Conservation (phyloP, 2,113 vertebrate genomes). For the Condylura cristata region DNA sequence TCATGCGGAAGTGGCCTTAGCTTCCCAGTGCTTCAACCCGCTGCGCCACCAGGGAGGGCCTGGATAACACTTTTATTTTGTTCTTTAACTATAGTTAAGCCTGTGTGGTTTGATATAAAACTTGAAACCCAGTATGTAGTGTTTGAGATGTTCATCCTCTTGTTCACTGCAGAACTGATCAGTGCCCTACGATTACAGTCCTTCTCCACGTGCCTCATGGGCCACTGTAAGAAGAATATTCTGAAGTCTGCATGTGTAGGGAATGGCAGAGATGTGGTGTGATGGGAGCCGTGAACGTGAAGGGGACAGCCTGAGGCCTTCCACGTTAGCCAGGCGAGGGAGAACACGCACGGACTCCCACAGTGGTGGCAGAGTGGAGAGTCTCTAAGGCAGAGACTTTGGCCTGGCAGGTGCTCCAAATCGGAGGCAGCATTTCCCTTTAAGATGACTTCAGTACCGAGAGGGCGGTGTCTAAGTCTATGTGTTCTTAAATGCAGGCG, state of each 20-base stretch:
- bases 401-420: not conserved
- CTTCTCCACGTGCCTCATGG: not conserved
- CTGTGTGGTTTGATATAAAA: not conserved
- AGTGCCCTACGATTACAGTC: too few species aligned
- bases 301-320: not conserved
- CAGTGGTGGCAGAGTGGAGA: not conserved
- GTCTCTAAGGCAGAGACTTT: not conserved
- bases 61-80: not conserved
- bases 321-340: not conserved
- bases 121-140: not conserved
- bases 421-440: not conserved
- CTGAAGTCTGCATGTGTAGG: too few species aligned
- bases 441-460: not conserved
- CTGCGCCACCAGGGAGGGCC: not conserved
- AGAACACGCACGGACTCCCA: not conserved
- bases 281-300: not conserved
- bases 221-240: not conserved
- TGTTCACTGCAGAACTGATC: not conserved
- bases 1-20: too few species aligned
- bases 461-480: not conserved
- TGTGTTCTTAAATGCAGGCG: constrained; percentile 14
- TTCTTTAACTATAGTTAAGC: not conserved
- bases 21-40: too few species aligned
- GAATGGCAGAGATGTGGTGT: not conserved
- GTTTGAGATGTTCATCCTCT: not conserved